A percentile compares a stretch with the other conserved stretches of the same genome.
Evolutionary conservation across 2,113 vertebrate species (phyloP).

Genomic region (Lepisosteus oculatus): DNA sequence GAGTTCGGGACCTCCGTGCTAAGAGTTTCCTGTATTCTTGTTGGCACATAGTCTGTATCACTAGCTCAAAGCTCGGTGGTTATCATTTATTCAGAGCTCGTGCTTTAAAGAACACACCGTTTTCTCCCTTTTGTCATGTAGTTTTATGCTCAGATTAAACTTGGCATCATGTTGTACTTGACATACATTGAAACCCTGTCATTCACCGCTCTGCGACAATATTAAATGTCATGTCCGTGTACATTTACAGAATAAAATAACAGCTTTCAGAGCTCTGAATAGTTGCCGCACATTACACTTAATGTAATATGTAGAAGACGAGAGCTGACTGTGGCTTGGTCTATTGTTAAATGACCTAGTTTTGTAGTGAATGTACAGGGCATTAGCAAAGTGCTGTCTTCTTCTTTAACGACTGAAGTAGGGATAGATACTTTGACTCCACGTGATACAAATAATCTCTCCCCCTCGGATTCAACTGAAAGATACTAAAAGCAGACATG

Average conservation of each 20-base stretch:
- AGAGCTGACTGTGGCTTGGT: constrained; percentile 81
- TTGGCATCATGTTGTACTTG: constrained; percentile 84
- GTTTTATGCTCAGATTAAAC: constrained; percentile 82
- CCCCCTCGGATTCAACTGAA: constrained; percentile 43
- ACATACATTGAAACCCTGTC: constrained; percentile 90
- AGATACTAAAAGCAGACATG: constrained; percentile 59
- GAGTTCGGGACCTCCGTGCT: background rate
- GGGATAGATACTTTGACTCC: constrained; percentile 70
- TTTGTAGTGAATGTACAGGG: constrained; percentile 73
- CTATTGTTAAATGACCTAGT: constrained; percentile 97
- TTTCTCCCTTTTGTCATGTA: constrained; percentile 78
- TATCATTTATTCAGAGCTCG: constrained; percentile 81
- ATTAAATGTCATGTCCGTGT: constrained; percentile 96
- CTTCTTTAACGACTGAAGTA: constrained; percentile 65
- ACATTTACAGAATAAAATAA: constrained; percentile 93
- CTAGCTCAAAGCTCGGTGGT: constrained; percentile 65
- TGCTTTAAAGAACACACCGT: constrained; percentile 70
- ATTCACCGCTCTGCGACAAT: constrained; percentile 87
- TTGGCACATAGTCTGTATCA: constrained; percentile 39
- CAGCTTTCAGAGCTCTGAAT: constrained; percentile 80
- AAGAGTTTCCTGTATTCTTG: constrained; percentile 39
- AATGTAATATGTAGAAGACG: constrained; percentile 95
- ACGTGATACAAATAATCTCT: constrained; percentile 70
- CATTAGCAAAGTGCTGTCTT: constrained; percentile 63
- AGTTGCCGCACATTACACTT: constrained; percentile 89